These are phyloP conservation scores for Vultur gryphus DNA, from an alignment of 2,797 vertebrate species.

Conservation along the genomic window DNA sequence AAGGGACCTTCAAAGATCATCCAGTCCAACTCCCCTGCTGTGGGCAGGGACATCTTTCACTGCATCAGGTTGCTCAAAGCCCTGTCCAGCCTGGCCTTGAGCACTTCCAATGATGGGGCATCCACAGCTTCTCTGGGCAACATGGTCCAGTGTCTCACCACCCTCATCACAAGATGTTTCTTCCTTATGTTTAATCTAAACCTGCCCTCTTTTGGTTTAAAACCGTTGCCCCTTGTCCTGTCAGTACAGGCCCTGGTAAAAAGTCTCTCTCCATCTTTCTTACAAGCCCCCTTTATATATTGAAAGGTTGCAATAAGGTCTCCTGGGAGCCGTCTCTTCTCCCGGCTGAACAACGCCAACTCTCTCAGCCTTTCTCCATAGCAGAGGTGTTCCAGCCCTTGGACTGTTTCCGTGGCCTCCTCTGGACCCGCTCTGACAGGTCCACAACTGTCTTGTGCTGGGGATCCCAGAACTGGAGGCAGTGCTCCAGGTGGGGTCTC, in stretches of 20 bases:
- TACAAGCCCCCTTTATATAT: neutral
- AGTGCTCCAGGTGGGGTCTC: neutral
- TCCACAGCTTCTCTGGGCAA: neutral
- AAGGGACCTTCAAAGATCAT: neutral
- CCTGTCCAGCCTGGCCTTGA: neutral
- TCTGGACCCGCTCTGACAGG: neutral
- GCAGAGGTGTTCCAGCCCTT: neutral
- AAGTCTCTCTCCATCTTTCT: neutral
- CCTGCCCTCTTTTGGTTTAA: neutral
- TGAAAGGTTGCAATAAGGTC: neutral
- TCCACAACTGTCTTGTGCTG: neutral
- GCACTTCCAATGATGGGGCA: neutral
- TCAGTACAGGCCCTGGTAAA: neutral
- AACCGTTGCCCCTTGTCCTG: neutral
- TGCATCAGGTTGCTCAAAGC: neutral
- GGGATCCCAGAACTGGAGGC: neutral
- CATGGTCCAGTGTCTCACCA: neutral
- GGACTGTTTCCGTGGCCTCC: neutral
- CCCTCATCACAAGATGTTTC: neutral
- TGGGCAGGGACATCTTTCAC: neutral
- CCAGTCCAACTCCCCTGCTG: accelerated
- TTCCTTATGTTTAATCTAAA: neutral
- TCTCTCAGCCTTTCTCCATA: neutral
- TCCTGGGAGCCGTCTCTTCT: neutral
- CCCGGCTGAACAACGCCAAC: neutral